A percentile compares a stretch with the other conserved stretches of the same genome.
Conservation (phyloP, 1,140 invertebrate genomes). For the Diorhabda elongata region DNA sequence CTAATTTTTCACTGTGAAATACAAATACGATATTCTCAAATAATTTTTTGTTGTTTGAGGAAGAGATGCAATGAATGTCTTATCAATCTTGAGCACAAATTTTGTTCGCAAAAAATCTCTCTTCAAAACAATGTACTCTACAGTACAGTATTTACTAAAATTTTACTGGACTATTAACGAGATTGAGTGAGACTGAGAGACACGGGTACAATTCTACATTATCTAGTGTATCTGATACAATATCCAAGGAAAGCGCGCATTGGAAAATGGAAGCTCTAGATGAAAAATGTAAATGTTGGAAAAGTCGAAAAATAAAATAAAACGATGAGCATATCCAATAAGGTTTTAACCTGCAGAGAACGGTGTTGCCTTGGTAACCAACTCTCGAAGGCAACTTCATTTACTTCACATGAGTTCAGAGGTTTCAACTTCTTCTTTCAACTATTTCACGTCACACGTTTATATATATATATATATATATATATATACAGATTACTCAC, state of each 20-base stretch:
- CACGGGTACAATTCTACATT: conserved; percentile 5
- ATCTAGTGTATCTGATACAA: conserved; percentile 27
- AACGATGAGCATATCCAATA: conserved; percentile 47
- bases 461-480: neutral
- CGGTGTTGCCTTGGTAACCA: conserved; percentile 40
- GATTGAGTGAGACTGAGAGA: neutral
- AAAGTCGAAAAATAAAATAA: conserved; percentile 44
- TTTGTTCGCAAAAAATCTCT: neutral
- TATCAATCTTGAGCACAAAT: neutral
- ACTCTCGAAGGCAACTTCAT: conserved; percentile 32
- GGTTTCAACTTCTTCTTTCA: conserved; percentile 3
- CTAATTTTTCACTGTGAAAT: too few relatives aligned
- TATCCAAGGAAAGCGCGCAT: conserved; percentile 31
- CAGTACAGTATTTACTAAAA: neutral
- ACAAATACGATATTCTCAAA: neutral
- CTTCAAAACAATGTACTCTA: neutral
- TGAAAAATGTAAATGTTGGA: conserved; percentile 42
- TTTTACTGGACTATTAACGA: neutral
- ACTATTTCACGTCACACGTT: conserved; percentile 3
- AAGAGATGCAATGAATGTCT: neutral
- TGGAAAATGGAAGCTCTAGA: conserved; percentile 39
- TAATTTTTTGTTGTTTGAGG: neutral
- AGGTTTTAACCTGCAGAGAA: conserved; percentile 45
- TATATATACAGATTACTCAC: conserved; percentile 6
- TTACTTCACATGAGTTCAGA: conserved; percentile 33